These are phyloP conservation scores for Eunapius fragilis DNA, from an alignment of 37 sponge, comb jelly and placozoan species.

Conservation along the genomic window DNA sequence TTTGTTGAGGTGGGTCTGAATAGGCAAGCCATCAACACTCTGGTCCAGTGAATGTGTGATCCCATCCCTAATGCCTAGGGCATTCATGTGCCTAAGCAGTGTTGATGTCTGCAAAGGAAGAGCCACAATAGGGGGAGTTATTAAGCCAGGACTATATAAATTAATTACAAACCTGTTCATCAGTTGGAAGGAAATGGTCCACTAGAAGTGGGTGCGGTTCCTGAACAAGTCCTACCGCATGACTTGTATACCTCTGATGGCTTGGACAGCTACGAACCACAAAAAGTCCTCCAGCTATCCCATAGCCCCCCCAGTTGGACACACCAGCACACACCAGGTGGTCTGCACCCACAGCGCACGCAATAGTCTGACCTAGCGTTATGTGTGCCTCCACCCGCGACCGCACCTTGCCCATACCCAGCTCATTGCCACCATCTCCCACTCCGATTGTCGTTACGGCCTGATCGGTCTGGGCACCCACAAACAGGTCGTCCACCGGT, in stretches of 20 bases:
- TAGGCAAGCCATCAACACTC: constrained; percentile 70
- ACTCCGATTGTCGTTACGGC: constrained; percentile 71
- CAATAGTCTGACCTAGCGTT: constrained; percentile 51
- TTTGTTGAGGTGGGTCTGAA: constrained; percentile 47
- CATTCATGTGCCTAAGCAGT: constrained; percentile 62
- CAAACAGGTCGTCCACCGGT: constrained; percentile 74
- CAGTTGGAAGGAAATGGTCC: constrained; percentile 46
- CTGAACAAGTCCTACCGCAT: constrained; percentile 59
- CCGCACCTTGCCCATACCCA: constrained; percentile 90
- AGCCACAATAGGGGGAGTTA: background rate
- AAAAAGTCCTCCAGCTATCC: constrained; percentile 74
- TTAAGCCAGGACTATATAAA: background rate
- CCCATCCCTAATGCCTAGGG: constrained; percentile 71
- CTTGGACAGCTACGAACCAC: constrained; percentile 61
- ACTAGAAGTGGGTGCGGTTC: background rate
- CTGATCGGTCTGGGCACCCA: constrained; percentile 16
- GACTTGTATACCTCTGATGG: constrained; percentile 74
- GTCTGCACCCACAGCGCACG: constrained; percentile 56
- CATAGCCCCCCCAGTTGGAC: constrained; percentile 96
- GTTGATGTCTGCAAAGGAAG: constrained; percentile 27
- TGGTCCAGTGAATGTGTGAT: constrained; percentile 40
- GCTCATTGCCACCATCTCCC: constrained; percentile 97
- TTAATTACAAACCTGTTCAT: constrained; percentile 51
- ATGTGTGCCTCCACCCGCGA: constrained; percentile 48
- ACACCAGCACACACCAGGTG: constrained; percentile 77